Conservation (phyloP, 2,888 invertebrate genomes). For the Mechanitis messenoides region DNA sequence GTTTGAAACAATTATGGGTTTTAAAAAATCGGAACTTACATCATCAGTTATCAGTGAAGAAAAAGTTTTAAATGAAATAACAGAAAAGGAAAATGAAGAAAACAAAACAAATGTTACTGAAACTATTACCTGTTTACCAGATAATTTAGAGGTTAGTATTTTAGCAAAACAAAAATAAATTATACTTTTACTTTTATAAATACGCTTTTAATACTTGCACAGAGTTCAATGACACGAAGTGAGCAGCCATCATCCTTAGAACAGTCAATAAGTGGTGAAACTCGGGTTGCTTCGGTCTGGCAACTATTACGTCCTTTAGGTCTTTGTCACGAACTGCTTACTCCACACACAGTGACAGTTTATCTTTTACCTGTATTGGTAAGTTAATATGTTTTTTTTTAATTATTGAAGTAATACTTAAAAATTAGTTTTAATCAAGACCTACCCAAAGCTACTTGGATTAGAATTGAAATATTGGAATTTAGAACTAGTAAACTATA, state of each 20-base stretch:
- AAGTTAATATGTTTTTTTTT: slow-evolving; percentile 48
- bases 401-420: slow-evolving; percentile 7
- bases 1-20: slow-evolving; percentile 84
- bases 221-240: slow-evolving; percentile 49
- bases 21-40: slow-evolving; percentile 70
- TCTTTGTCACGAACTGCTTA: slow-evolving; percentile 92
- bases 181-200: slow-evolving; percentile 8
- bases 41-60: slow-evolving; percentile 61
- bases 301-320: slow-evolving; percentile 92
- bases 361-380: slow-evolving; percentile 94
- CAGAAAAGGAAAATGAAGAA: slow-evolving; percentile 61
- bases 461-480: no score
- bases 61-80: slow-evolving; percentile 59
- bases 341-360: slow-evolving; percentile 91
- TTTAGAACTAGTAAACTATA: no score
- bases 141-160: slow-evolving; percentile 45
- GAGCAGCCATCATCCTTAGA: slow-evolving; percentile 65
- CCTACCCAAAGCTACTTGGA: no score
- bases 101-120: slow-evolving; percentile 49
- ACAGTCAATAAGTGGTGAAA: slow-evolving; percentile 59
- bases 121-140: slow-evolving; percentile 36
- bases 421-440: no score
- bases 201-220: background rate
- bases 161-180: slow-evolving; percentile 25
- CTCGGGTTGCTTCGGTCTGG: slow-evolving; percentile 68